Evolutionary conservation across 2,113 vertebrate genomes (phyloP), one percentile per base, ranked within the genome.

Genomic region (Illadopsis cleaveri): DNA sequence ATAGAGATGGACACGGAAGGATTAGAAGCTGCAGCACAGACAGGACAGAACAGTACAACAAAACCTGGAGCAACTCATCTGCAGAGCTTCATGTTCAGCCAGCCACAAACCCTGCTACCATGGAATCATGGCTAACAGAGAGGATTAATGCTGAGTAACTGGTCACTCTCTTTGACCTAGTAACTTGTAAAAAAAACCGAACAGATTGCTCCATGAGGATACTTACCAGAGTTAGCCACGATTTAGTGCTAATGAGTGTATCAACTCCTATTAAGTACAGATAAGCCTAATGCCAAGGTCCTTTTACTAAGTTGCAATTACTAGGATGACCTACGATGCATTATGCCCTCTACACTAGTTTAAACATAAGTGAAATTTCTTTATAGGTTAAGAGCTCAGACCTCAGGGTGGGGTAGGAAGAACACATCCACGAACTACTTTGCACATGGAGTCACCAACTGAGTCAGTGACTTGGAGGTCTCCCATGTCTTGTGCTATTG

Each of bases 181-280:
- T 54, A 79, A 66, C 25, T 53, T 62, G 28, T 33, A 16, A 69
- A 66, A 0, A 8, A 57, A 0, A 1, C 0, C 6, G 6, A 57
- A 4, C 7, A 33, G 15, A 58, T 2, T 73, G 25, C 6, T 65
- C 20, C 40, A 28, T 35, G n/a, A 89, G 94, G 45, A 66, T 11
- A 57, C 24, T 19, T 73, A 28, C 4, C 75, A 54, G 44, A 82
- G 27, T 27, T 47, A 57, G 38, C 21, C 82, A 27, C 38, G 33
- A 20, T 35, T 66, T 24, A 81, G 23, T 27, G n/a, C 50, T 54
- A 72, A 20, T 9, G 2, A 53, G 3, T 22, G 0, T 20, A 82
- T n/a, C n/a, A 45, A 31, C 18, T 58, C 37, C 22, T 56, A 15
- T 9, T 65, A 88, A 48, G 14, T 15, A 61, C 28, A 81, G 33